Evolutionary conservation across 2,113 vertebrate species (phyloP).

Genomic region (Lanius ludovicianus): DNA sequence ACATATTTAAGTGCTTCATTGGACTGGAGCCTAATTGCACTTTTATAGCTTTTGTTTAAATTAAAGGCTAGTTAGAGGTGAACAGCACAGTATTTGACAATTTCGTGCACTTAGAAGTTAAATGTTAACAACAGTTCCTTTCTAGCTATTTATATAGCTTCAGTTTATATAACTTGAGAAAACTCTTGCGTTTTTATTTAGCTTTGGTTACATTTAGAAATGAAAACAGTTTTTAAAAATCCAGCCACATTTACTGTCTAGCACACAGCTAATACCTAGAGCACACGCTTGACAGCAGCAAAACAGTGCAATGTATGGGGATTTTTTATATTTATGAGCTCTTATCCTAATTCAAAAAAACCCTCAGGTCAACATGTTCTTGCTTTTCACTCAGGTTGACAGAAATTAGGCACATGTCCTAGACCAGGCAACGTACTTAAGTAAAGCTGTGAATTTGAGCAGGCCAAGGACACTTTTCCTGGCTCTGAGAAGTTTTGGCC

Average conservation of each 20-base stretch:
- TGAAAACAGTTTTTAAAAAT: not conserved
- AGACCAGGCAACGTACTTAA: not conserved
- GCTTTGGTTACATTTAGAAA: not conserved
- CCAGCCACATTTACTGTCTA: not conserved
- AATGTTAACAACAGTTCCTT: conserved; percentile 32
- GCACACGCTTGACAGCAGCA: not conserved
- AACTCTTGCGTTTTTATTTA: not conserved
- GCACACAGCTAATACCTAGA: not conserved
- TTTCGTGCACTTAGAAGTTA: not conserved
- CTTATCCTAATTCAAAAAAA: not conserved
- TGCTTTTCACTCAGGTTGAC: not conserved
- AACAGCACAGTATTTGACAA: not conserved
- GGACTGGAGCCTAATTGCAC: conserved; percentile 38
- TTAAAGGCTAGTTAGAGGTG: conserved; percentile 56
- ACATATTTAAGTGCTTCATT: conserved; percentile 36
- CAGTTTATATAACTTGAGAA: not conserved
- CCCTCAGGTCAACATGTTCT: not conserved
- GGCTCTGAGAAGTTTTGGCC: not conserved
- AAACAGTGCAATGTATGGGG: not conserved
- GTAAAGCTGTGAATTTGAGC: not conserved
- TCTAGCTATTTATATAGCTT: not conserved
- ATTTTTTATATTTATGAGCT: not conserved
- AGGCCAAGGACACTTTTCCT: not conserved
- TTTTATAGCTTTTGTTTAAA: conserved; percentile 52
- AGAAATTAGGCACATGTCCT: not conserved